A percentile compares a stretch with the other conserved stretches of the same genome.
phyloP scores from a whole-genome alignment of 1,140 invertebrate species.

The Plectrocnemia conspersa region DNA sequence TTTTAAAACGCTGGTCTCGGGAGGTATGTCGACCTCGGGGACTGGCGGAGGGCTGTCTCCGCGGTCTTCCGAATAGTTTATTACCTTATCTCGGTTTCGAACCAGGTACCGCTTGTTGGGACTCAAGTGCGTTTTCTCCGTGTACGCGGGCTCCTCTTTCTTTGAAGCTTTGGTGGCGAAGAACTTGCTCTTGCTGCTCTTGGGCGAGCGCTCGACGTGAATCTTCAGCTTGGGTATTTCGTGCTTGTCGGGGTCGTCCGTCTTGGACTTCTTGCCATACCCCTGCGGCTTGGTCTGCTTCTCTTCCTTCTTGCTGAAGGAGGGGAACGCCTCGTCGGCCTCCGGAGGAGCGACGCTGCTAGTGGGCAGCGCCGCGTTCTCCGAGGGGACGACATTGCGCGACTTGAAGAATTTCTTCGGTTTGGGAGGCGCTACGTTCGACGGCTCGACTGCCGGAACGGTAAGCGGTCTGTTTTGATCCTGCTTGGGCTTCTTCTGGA shows the following conservation, averaged over 20 bases:
- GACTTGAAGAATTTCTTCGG: conserved; percentile 91
- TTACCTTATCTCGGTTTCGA: conserved; percentile 48
- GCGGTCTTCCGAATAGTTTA: conserved; percentile 52
- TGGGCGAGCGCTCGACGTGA: conserved; percentile 46
- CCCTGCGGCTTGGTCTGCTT: conserved; percentile 38
- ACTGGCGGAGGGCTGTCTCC: conserved; percentile 46
- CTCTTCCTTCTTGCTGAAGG: conserved; percentile 51
- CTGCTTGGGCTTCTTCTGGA: conserved; percentile 52
- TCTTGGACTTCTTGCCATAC: conserved; percentile 29
- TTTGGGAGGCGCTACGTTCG: conserved; percentile 57
- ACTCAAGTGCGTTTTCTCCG: conserved; percentile 42
- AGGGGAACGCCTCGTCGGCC: conserved; percentile 55
- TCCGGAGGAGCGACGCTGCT: conserved; percentile 47
- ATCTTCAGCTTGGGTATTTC: conserved; percentile 36
- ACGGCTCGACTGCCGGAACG: conserved; percentile 52
- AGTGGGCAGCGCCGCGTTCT: conserved; percentile 54
- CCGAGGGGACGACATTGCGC: conserved; percentile 60
- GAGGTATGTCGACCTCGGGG: conserved; percentile 17
- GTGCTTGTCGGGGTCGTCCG: conserved; percentile 24
- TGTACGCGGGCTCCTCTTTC: conserved; percentile 43
- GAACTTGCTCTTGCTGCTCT: conserved; percentile 41
- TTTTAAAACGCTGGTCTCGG: conserved; percentile 33
- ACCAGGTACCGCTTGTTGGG: conserved; percentile 49
- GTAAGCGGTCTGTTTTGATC: conserved; percentile 55
- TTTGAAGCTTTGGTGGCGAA: conserved; percentile 47